Conservation (phyloP, 2,113 vertebrate genomes). For the Limnothrissa miodon region DNA sequence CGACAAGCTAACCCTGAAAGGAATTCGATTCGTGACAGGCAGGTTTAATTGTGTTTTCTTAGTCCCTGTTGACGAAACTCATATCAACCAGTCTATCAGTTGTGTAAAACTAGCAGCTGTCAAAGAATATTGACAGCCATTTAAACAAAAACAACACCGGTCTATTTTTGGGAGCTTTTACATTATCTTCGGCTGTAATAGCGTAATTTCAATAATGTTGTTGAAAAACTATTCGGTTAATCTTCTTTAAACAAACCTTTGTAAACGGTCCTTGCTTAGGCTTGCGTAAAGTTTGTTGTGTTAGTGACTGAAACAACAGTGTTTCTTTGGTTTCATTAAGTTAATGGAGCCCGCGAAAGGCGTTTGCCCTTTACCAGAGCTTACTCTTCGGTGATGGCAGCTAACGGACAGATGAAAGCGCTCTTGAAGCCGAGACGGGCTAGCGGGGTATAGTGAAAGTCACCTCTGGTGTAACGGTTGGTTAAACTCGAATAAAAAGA, state of each 20-base stretch:
- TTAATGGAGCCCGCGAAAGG: neutral
- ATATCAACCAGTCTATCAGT: neutral
- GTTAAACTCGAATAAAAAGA: constrained; percentile 30
- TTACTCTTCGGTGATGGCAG: neutral
- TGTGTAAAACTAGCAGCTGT: constrained; percentile 1
- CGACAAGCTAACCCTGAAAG: neutral
- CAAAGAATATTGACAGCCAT: neutral
- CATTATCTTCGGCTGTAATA: neutral
- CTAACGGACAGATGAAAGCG: constrained; percentile 28
- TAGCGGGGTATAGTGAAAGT: constrained; percentile 21
- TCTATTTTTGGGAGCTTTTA: neutral
- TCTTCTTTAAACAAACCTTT: neutral
- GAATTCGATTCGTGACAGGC: neutral
- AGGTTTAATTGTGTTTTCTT: neutral
- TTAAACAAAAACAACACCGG: neutral
- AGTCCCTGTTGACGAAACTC: neutral
- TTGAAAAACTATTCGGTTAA: neutral
- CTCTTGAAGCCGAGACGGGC: neutral
- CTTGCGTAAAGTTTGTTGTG: neutral
- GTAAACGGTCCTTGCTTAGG: neutral
- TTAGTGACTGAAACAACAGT: neutral
- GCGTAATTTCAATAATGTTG: neutral
- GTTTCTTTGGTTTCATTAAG: neutral
- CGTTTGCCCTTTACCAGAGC: neutral
- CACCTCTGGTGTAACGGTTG: constrained; percentile 34